These are phyloP conservation scores for Perognathus longimembris DNA, from an alignment of 2,113 vertebrate genomes.

Conservation along the genomic window DNA sequence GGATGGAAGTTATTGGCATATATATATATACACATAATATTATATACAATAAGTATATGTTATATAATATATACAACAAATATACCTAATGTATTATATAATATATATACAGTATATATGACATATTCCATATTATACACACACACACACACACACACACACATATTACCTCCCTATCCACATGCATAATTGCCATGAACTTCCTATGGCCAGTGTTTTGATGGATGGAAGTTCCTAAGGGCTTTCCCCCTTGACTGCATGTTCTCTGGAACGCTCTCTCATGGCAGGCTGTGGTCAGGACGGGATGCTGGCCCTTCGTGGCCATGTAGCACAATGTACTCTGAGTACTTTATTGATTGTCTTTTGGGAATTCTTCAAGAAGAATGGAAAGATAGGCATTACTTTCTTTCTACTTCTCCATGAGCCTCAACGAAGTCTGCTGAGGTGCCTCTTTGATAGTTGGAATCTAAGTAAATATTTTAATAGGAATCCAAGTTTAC, in stretches of 20 bases:
- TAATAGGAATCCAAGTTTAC: slow-evolving; percentile 46
- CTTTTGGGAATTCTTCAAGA: not conserved
- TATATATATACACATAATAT: not conserved
- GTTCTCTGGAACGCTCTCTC: not conserved
- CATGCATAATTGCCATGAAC: not conserved
- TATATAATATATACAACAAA: no score
- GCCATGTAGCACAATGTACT: no score
- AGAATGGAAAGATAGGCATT: not conserved
- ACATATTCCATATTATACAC: no score
- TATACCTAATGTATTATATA: no score
- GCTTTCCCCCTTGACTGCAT: not conserved
- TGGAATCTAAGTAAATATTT: slow-evolving; percentile 56
- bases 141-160: no score
- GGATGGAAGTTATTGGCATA: not conserved
- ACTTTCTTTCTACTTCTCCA: not conserved
- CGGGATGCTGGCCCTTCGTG: not conserved
- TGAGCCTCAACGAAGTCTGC: not conserved
- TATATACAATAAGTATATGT: no score
- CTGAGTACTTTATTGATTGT: not conserved
- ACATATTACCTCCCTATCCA: no score
- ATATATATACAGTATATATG: no score
- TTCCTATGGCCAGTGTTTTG: not conserved
- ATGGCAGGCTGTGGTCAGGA: no score
- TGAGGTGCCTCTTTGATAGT: not conserved
- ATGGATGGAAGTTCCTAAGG: not conserved